A percentile compares a stretch with the other conserved stretches of the same genome.
Conservation (phyloP, 30 jellyfish, hydroid and myxozoan species). For the Turritopsis rubra region DNA sequence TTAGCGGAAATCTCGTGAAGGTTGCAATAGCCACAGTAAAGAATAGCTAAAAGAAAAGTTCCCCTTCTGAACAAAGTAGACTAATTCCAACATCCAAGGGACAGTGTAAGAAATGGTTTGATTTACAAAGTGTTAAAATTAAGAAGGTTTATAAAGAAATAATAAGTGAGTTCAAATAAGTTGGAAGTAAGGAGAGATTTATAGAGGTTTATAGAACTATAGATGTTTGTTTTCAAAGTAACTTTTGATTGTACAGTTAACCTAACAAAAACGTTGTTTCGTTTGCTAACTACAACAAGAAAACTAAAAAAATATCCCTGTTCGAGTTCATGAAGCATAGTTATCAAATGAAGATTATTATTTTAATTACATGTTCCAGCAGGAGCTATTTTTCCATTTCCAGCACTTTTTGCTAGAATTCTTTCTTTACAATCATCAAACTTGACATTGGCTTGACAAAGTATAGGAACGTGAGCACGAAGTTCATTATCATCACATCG, state of each 20-base stretch:
- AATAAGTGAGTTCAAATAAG: too few relatives aligned
- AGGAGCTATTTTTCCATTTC: slow-evolving; percentile 52
- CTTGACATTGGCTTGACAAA: slow-evolving; percentile 28
- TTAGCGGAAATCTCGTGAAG: slow-evolving; percentile 68
- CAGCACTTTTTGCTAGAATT: slow-evolving; percentile 17
- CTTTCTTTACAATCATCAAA: slow-evolving; percentile 45
- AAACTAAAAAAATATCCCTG: not conserved
- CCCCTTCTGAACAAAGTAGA: too few relatives aligned
- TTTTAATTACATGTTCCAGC: slow-evolving; percentile 72
- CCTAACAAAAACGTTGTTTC: not conserved
- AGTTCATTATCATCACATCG: not conserved
- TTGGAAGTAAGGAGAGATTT: too few relatives aligned
- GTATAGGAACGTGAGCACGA: slow-evolving; percentile 15
- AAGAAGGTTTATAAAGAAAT: too few relatives aligned
- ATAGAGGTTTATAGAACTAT: too few relatives aligned
- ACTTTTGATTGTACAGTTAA: too few relatives aligned
- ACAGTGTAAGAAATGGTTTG: too few relatives aligned
- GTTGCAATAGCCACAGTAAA: slow-evolving; percentile 41
- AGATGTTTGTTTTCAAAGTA: too few relatives aligned
- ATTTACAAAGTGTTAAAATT: too few relatives aligned
- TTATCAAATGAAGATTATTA: too few relatives aligned
- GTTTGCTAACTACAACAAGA: not conserved
- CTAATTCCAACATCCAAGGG: too few relatives aligned
- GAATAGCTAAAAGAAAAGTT: slow-evolving; percentile 48
- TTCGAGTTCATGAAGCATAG: not conserved